These are phyloP conservation scores for Macrophya annulata DNA, from an alignment of 2,888 invertebrate species.

Conservation along the genomic window DNA sequence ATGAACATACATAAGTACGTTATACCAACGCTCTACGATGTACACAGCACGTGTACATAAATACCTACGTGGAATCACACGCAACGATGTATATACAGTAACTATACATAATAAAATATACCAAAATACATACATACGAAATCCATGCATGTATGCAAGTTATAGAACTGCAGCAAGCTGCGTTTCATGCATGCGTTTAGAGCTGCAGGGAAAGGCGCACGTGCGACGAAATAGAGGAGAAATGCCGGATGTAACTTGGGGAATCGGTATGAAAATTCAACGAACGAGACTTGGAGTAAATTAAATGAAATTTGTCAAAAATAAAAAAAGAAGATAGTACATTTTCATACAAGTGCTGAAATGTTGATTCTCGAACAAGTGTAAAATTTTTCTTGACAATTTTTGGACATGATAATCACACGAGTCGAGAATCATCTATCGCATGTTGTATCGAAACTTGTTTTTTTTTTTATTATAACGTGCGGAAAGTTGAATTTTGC, in stretches of 20 bases:
- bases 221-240: neutral
- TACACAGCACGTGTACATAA: conserved; percentile 10
- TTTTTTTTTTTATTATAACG: too few relatives aligned
- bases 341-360: too few relatives aligned
- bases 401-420: too few relatives aligned
- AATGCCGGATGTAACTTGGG: conserved; percentile 25
- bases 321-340: too few relatives aligned
- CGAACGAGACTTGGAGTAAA: neutral
- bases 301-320: neutral
- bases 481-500: too few relatives aligned
- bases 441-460: too few relatives aligned
- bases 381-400: too few relatives aligned
- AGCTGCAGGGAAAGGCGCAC: neutral
- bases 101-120: conserved; percentile 1
- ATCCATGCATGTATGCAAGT: neutral
- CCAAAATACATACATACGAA: neutral
- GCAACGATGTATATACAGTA: neutral
- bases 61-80: neutral
- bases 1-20: neutral
- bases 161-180: neutral
- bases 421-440: too few relatives aligned
- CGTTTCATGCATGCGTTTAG: neutral
- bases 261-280: neutral
- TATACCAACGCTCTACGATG: conserved; percentile 4
- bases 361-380: too few relatives aligned